phyloP scores from a whole-genome alignment of 2,888 invertebrate species.

The Cremastinae sp. region DNA sequence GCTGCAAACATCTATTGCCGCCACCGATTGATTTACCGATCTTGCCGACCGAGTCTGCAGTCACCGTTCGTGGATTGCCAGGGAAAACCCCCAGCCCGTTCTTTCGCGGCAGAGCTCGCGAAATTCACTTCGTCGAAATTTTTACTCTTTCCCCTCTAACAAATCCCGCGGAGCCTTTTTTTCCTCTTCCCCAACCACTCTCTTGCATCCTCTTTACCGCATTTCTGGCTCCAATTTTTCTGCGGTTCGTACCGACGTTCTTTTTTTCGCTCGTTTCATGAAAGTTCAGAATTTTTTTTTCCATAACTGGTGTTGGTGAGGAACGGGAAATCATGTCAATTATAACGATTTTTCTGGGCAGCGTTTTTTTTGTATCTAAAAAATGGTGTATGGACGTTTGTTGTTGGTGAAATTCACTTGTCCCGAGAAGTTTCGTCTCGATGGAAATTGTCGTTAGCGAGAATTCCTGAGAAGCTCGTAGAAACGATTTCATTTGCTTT shows the following conservation, averaged over 20 bases:
- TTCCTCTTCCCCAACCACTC: background rate
- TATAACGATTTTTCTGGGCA: too few species aligned
- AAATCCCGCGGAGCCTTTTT: background rate
- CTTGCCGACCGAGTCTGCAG: conserved; percentile 56
- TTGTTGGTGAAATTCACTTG: background rate
- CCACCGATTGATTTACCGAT: conserved; percentile 72
- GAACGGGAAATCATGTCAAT: too few species aligned
- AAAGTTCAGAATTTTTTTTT: too few species aligned
- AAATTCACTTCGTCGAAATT: conserved; percentile 55
- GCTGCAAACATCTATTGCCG: conserved; percentile 69
- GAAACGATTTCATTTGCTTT: conserved; percentile 26
- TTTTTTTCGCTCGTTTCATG: too few species aligned
- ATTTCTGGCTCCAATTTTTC: background rate
- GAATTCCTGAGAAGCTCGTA: background rate
- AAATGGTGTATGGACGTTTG: background rate
- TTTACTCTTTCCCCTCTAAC: conserved; percentile 22
- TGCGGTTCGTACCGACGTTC: too few species aligned
- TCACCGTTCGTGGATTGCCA: conserved; percentile 47
- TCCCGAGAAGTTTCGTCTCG: conserved; percentile 13
- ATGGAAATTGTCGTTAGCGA: background rate
- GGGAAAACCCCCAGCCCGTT: conserved; percentile 17
- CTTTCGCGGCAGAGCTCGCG: conserved; percentile 23
- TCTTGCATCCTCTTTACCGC: conserved; percentile 3
- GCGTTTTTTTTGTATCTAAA: background rate
- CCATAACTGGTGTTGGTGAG: too few species aligned